phyloP scores from a whole-genome alignment of 2,797 vertebrate genomes.

The Eospalax fontanierii region DNA sequence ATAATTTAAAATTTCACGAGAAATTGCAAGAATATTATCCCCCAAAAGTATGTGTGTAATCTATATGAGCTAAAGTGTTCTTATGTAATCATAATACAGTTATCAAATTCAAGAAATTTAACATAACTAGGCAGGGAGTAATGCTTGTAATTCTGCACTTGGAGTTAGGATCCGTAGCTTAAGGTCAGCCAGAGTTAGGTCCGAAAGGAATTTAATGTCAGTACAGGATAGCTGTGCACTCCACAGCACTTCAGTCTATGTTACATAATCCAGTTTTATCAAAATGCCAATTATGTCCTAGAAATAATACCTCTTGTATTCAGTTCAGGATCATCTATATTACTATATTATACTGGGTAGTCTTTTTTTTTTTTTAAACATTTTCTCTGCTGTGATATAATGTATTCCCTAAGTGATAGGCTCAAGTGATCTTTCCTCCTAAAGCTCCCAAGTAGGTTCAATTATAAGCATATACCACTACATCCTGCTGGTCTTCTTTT shows the following conservation, averaged over 20 bases:
- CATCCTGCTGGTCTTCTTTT: background rate
- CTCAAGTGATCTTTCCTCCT: background rate
- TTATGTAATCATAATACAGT: background rate
- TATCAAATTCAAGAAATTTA: conserved; percentile 57
- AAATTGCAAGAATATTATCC: no score
- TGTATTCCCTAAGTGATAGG: background rate
- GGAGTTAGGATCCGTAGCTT: background rate
- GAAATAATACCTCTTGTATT: conserved; percentile 16
- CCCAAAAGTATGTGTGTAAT: no score
- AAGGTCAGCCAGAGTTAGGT: background rate
- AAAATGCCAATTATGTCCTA: conserved; percentile 25
- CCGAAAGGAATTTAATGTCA: background rate
- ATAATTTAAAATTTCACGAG: conserved; percentile 22
- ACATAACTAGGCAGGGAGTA: background rate
- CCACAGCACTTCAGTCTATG: background rate
- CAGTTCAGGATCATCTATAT: background rate
- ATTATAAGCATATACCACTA: background rate
- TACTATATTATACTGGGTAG: background rate
- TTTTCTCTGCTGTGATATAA: background rate
- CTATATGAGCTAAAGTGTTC: background rate
- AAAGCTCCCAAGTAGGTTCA: background rate
- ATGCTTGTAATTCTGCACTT: background rate
- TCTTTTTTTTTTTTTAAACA: background rate
- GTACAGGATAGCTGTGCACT: background rate
- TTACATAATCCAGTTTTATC: conserved; percentile 44